Percentiles rank a stretch among this genome's conserved stretches.
These are phyloP conservation scores for Sphenodon punctatus DNA, from an alignment of 2,797 vertebrate species.

Conservation along the genomic window DNA sequence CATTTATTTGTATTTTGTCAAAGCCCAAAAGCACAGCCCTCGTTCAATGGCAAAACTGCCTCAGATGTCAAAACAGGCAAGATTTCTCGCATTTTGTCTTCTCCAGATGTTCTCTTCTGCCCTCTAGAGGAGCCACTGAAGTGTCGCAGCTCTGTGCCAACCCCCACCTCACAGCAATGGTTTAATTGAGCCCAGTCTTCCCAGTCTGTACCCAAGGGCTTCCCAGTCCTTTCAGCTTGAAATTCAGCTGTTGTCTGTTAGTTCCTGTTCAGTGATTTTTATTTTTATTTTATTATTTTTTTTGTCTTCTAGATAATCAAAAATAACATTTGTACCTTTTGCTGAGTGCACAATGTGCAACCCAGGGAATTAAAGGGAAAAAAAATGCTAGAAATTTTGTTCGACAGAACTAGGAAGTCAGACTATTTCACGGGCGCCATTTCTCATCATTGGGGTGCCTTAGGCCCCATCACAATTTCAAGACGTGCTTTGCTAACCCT, in stretches of 20 bases:
- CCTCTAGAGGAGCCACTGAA: neutral
- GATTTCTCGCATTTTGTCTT: too few relatives aligned
- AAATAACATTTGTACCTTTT: neutral
- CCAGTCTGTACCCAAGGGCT: too few relatives aligned
- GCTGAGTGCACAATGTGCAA: neutral
- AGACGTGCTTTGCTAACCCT: conserved; percentile 19
- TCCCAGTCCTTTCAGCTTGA: neutral
- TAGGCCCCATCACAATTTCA: conserved; percentile 42
- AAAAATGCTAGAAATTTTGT: conserved; percentile 38
- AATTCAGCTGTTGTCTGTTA: neutral
- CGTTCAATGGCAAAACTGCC: too few relatives aligned
- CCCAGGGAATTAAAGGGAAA: neutral
- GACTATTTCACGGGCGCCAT: neutral
- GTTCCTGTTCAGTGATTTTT: neutral
- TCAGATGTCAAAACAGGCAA: too few relatives aligned
- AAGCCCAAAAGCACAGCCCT: too few relatives aligned
- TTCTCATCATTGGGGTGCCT: conserved; percentile 40
- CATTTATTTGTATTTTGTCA: too few relatives aligned
- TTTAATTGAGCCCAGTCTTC: neutral
- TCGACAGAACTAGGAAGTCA: conserved; percentile 41
- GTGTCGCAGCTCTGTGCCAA: neutral
- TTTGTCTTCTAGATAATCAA: neutral
- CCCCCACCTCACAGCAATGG: too few relatives aligned
- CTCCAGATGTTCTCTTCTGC: neutral
- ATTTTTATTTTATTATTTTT: neutral